phyloP scores from a whole-genome alignment of 2,797 vertebrate genomes.

The Rhyacichthys aspro region DNA sequence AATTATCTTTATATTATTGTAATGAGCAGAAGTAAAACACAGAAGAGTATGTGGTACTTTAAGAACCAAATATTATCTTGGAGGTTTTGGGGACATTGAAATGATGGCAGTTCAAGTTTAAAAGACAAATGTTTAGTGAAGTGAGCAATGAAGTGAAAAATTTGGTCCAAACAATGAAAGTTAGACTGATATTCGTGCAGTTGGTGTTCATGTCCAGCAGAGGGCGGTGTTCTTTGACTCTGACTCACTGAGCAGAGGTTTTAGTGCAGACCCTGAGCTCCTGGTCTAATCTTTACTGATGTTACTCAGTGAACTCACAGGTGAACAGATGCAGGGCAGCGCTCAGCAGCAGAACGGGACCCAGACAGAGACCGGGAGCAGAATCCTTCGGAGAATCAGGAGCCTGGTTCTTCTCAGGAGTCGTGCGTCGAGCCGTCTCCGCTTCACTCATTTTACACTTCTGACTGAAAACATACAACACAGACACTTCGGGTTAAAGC shows the following conservation, averaged over 20 bases:
- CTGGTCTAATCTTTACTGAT: not conserved
- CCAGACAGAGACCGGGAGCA: conserved; percentile 1
- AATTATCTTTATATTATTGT: too few relatives aligned
- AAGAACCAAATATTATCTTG: too few relatives aligned
- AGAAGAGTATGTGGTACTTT: too few relatives aligned
- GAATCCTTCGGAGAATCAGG: not conserved
- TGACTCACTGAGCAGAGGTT: not conserved
- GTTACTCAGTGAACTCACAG: conserved; percentile 55
- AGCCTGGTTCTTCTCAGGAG: not conserved
- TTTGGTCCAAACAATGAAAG: too few relatives aligned
- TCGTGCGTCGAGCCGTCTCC: not conserved
- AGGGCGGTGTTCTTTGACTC: not conserved
- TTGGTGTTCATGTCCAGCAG: conserved; percentile 12
- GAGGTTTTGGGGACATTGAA: too few relatives aligned
- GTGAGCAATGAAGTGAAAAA: too few relatives aligned
- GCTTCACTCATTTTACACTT: conserved; percentile 41
- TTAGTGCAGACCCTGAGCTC: too few relatives aligned
- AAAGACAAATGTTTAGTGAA: too few relatives aligned
- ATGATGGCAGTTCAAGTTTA: too few relatives aligned
- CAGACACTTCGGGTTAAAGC: too few relatives aligned
- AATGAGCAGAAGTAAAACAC: too few relatives aligned
- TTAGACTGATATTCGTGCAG: conserved; percentile 1
- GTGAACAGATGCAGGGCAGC: conserved; percentile 44
- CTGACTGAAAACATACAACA: conserved; percentile 36
- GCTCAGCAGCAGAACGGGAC: conserved; percentile 37